A percentile compares a stretch with the other conserved stretches of the same genome.
Evolutionary conservation across 2,113 vertebrate genomes (phyloP).

Genomic region (Vombatus ursinus): DNA sequence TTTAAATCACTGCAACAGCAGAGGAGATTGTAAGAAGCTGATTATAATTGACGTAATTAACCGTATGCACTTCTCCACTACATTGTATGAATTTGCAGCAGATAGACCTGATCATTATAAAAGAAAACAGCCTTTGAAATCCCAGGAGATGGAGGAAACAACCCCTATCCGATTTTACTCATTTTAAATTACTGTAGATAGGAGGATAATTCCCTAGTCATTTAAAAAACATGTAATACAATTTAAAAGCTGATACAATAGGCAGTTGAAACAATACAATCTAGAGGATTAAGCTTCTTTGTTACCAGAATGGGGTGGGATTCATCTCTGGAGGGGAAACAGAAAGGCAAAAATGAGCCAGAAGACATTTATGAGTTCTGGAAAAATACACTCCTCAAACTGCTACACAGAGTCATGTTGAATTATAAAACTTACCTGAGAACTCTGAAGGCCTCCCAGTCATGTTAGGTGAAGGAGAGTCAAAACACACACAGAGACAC

Average conservation of each 20-base stretch:
- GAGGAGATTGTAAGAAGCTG: conserved; percentile 80
- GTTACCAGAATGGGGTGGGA: conserved; percentile 50
- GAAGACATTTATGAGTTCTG: conserved; percentile 50
- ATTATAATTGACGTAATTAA: conserved; percentile 83
- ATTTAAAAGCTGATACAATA: conserved; percentile 66
- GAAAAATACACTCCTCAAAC: conserved; percentile 57
- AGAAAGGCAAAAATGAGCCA: conserved; percentile 48
- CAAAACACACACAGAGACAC: neutral
- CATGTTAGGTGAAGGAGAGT: neutral
- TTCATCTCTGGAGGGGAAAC: conserved; percentile 44
- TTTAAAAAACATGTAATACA: conserved; percentile 73
- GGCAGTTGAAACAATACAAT: conserved; percentile 62
- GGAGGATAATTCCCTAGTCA: conserved; percentile 71
- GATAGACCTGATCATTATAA: conserved; percentile 77
- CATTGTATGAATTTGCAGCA: conserved; percentile 67
- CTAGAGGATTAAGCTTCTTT: conserved; percentile 24
- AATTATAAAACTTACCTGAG: conserved; percentile 63
- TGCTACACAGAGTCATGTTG: neutral
- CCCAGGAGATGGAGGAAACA: conserved; percentile 65
- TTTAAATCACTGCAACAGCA: conserved; percentile 82
- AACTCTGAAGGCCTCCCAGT: conserved; percentile 47
- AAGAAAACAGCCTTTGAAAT: conserved; percentile 81
- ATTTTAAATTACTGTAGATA: conserved; percentile 64
- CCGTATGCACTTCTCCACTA: conserved; percentile 87
- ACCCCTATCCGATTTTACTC: conserved; percentile 71